Conservation (phyloP, 1,140 invertebrate species). For the Microplitis mediator region DNA sequence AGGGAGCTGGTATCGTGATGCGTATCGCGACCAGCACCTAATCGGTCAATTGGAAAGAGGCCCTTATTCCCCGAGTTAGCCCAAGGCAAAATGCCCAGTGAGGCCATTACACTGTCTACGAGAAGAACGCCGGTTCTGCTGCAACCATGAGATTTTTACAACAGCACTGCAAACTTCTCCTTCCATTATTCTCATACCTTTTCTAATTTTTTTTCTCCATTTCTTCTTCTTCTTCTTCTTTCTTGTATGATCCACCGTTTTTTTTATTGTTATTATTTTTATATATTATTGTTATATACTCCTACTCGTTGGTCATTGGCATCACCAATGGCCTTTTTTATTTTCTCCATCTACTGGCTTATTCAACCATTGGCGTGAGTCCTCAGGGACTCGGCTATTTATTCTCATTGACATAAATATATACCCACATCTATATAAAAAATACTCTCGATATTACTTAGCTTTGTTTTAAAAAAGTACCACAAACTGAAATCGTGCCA, state of each 20-base stretch:
- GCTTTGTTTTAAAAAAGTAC: too few relatives aligned
- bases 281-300: slow-evolving; percentile 18
- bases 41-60: slow-evolving; percentile 47
- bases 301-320: slow-evolving; percentile 27
- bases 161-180: slow-evolving; percentile 32
- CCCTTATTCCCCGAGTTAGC: slow-evolving; percentile 45
- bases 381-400: slow-evolving; percentile 20
- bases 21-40: slow-evolving; percentile 24
- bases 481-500: too few relatives aligned
- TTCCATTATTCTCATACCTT: slow-evolving; percentile 34
- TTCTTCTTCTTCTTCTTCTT: slow-evolving; percentile 37
- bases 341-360: slow-evolving; percentile 28
- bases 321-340: slow-evolving; percentile 32
- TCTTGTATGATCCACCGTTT: slow-evolving; percentile 7
- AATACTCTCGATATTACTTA: too few relatives aligned
- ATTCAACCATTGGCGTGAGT: slow-evolving; percentile 38
- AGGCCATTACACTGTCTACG: slow-evolving; percentile 58
- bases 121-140: slow-evolving; percentile 13
- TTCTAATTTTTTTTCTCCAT: slow-evolving; percentile 31
- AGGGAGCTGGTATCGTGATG: background rate
- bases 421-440: too few relatives aligned
- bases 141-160: slow-evolving; percentile 43
- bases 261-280: background rate
- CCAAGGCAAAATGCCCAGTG: slow-evolving; percentile 36
- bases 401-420: background rate